phyloP scores from a whole-genome alignment of 2,113 vertebrate species.

The Sitta europaea region DNA sequence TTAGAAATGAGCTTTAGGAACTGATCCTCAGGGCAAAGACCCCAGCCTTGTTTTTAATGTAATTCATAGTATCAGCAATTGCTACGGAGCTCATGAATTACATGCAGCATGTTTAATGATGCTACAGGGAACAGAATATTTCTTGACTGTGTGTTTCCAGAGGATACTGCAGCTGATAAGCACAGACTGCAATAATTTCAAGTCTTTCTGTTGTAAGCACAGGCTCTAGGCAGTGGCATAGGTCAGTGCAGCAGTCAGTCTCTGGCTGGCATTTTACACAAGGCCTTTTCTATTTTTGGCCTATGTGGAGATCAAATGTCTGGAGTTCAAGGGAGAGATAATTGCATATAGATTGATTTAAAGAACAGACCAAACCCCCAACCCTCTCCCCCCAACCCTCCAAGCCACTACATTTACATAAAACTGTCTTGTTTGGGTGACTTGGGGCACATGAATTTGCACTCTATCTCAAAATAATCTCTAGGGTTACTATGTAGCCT shows the following conservation, averaged over 20 bases:
- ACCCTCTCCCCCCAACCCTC: not conserved
- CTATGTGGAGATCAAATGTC: not conserved
- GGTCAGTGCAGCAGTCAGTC: not conserved
- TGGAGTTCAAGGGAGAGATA: not conserved
- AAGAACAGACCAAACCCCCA: not conserved
- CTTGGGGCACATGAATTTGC: not conserved
- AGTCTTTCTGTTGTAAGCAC: not conserved
- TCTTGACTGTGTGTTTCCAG: not conserved
- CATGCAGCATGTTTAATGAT: not conserved
- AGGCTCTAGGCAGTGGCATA: not conserved
- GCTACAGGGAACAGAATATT: not conserved
- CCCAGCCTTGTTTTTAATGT: not conserved
- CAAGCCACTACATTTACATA: not conserved
- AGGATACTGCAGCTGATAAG: not conserved
- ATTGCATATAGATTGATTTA: not conserved
- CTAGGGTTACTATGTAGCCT: not conserved
- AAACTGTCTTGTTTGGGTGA: not conserved
- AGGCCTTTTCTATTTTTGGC: not conserved
- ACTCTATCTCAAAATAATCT: not conserved
- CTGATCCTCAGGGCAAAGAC: not conserved
- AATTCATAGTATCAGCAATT: not conserved
- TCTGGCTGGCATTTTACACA: not conserved
- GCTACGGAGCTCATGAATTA: not conserved
- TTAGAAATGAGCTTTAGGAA: not conserved
- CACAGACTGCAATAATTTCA: not conserved